Evolutionary conservation across 1,140 invertebrate genomes (phyloP).

Genomic region (Steinernema khuongi): DNA sequence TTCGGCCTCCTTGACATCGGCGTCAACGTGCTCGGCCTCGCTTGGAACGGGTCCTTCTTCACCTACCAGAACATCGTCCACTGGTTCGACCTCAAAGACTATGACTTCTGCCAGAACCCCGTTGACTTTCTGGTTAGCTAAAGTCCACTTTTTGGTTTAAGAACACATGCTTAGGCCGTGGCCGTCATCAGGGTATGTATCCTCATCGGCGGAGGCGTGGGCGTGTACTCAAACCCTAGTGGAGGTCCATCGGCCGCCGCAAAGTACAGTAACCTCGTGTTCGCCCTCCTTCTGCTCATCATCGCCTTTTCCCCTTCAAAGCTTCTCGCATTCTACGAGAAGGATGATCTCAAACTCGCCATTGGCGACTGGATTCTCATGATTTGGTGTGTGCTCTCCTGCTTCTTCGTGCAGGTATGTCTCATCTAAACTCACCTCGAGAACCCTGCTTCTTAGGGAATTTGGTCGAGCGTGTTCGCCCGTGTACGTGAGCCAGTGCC

Average conservation of each 20-base stretch:
- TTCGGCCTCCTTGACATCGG: conserved; percentile 46
- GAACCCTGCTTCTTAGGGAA: conserved; percentile 39
- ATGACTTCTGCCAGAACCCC: conserved; percentile 52
- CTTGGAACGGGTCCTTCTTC: conserved; percentile 57
- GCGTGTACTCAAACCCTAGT: conserved; percentile 53
- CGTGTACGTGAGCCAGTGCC: conserved; percentile 43
- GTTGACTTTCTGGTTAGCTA: conserved; percentile 52
- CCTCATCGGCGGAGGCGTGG: conserved; percentile 52
- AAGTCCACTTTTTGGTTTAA: not conserved
- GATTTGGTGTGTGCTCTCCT: conserved; percentile 55
- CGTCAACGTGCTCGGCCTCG: conserved; percentile 51
- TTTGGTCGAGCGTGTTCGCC: conserved; percentile 50
- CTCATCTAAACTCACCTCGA: not conserved
- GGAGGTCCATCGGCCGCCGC: conserved; percentile 46
- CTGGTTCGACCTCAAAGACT: conserved; percentile 55
- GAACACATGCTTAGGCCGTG: conserved; percentile 44
- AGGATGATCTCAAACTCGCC: conserved; percentile 45
- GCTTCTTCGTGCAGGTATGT: conserved; percentile 50
- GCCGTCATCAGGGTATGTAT: conserved; percentile 47
- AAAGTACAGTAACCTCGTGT: conserved; percentile 48
- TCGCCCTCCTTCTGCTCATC: conserved; percentile 39
- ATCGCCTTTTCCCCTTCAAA: conserved; percentile 56
- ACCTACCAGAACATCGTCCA: conserved; percentile 54
- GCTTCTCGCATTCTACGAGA: conserved; percentile 57
- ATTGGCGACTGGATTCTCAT: conserved; percentile 59